Base-by-base conservation (phyloP, 35 echinoderm and acorn worm genomes). In the Eucidaris tribuloides region DNA sequence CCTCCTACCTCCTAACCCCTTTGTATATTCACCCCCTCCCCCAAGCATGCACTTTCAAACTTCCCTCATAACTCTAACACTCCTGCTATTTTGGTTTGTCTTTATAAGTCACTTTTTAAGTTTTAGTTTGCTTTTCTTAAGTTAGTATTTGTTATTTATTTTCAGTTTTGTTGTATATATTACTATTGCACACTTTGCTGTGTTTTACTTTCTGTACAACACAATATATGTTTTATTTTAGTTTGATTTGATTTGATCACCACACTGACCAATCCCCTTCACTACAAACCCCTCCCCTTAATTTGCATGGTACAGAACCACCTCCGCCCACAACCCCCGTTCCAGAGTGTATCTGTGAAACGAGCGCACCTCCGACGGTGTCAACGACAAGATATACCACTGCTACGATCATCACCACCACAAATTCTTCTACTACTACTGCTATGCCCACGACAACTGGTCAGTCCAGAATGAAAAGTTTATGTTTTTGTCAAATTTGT, bases 221-320 rank as follows among this genome's bases (percentile, higher is more conserved):
- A n/a, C n/a, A n/a, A n/a, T n/a, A n/a, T n/a, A n/a, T n/a, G n/a
- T n/a, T n/a, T n/a, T n/a, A n/a, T n/a, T n/a, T n/a, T n/a, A n/a
- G n/a, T n/a, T n/a, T n/a, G n/a, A n/a, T n/a, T n/a, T n/a, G n/a
- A n/a, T n/a, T n/a, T n/a, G n/a, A n/a, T n/a, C n/a, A n/a, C n/a
- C n/a, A n/a, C n/a, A 74, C 41, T 74, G 33, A 44, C 68, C 68
- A 38, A 14, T 1, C 41, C 41, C 60, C 68, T 9, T 38, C n/a
- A n/a, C n/a, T n/a, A 35, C 38, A 74, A 33, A 25, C 68, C 41
- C 44, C 28, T 22, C 68, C 41, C 68, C 68, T 44, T 74, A 33
- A 24, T 74, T 13, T 74, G 68, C 68, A 74, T 74, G 68, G 68
- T 74, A 74, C 68, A 74, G 68, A 74, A 74, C 68, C 68, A 20